Conservation (phyloP, 2,797 vertebrate species). For the Rhadinocentrus ornatus region DNA sequence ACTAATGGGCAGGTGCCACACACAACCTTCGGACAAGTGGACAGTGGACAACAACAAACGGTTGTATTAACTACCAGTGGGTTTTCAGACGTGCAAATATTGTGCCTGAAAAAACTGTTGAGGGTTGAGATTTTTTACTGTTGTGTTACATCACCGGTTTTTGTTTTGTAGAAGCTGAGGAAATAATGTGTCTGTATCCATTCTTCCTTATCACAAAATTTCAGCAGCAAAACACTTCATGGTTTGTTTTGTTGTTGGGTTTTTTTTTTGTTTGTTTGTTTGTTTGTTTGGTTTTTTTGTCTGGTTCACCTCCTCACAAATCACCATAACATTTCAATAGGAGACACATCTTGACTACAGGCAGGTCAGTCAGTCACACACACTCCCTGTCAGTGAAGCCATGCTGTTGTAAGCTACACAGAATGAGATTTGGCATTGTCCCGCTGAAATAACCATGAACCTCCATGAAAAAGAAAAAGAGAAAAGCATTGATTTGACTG, state of each 20-base stretch:
- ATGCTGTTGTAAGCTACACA: neutral
- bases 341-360: neutral
- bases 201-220: too few relatives aligned
- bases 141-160: too few relatives aligned
- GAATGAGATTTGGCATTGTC: neutral
- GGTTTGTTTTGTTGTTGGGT: too few relatives aligned
- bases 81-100: neutral
- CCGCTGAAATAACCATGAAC: neutral
- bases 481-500: neutral
- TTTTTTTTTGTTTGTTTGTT: too few relatives aligned
- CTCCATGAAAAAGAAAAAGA: too few relatives aligned
- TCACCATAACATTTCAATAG: neutral
- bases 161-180: too few relatives aligned
- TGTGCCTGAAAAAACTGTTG: slow-evolving; percentile 10
- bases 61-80: neutral
- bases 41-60: neutral
- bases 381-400: neutral
- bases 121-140: too few relatives aligned
- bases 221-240: too few relatives aligned
- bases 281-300: too few relatives aligned
- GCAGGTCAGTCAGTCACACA: neutral
- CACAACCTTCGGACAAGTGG: neutral
- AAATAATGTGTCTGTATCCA: too few relatives aligned
- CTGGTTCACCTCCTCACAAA: neutral
- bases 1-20: neutral